Evolutionary conservation across 1,140 invertebrate species (phyloP).

Genomic region (Conus ventricosus): DNA sequence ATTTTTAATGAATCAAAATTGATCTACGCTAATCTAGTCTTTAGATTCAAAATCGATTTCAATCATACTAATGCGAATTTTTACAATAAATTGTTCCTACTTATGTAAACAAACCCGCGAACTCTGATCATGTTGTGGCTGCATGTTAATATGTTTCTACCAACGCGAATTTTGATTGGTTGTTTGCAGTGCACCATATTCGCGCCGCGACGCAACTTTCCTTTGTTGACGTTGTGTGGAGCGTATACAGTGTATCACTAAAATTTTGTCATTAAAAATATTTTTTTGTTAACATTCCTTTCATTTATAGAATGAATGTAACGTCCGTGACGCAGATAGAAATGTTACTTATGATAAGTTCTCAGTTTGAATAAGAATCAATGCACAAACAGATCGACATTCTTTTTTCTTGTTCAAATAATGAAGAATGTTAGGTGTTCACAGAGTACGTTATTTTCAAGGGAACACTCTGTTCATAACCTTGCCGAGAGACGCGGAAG

Average conservation of each 20-base stretch:
- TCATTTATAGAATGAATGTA: not conserved
- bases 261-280: not conserved
- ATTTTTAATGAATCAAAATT: not conserved
- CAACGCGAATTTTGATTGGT: slow-evolving; percentile 30
- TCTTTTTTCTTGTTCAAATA: no score
- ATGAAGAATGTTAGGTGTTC: no score
- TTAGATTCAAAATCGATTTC: not conserved
- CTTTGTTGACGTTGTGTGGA: slow-evolving; percentile 15
- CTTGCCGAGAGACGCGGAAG: no score
- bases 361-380: no score
- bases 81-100: not conserved
- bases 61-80: not conserved
- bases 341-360: not conserved
- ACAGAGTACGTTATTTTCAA: no score
- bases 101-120: slow-evolving; percentile 20
- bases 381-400: no score
- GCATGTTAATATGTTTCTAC: slow-evolving; percentile 18
- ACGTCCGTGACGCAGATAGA: not conserved
- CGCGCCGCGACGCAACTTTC: not conserved
- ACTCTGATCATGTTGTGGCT: slow-evolving; percentile 27
- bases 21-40: not conserved
- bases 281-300: not conserved
- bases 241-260: not conserved
- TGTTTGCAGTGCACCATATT: slow-evolving; percentile 21
- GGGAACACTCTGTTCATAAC: no score